Evolutionary conservation across 2,888 invertebrate species (phyloP).

Genomic region (Patella ulyssiponensis): DNA sequence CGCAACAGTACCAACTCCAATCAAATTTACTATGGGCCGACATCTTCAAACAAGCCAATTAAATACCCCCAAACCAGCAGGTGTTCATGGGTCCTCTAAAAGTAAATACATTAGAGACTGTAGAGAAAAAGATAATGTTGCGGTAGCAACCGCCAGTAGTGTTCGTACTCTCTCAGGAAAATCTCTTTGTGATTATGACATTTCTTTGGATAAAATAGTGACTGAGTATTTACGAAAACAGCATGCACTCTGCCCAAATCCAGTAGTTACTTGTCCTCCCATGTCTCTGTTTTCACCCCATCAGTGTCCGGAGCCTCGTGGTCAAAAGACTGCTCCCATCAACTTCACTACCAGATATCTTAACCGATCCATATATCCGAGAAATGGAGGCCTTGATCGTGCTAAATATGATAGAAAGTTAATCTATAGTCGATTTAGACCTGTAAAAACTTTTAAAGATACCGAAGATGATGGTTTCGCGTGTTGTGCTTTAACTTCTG

Average conservation of each 20-base stretch:
- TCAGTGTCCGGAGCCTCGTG: slow-evolving; percentile 92
- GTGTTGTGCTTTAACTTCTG: slow-evolving; percentile 80
- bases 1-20: slow-evolving; percentile 41
- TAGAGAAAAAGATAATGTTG: slow-evolving; percentile 19
- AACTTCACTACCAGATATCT: slow-evolving; percentile 81
- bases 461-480: slow-evolving; percentile 82
- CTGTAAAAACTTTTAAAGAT: slow-evolving; percentile 81
- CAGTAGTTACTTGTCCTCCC: slow-evolving; percentile 96
- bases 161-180: neutral
- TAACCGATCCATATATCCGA: slow-evolving; percentile 74
- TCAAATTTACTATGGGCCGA: slow-evolving; percentile 44
- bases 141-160: neutral
- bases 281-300: slow-evolving; percentile 93
- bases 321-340: slow-evolving; percentile 78
- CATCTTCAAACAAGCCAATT: slow-evolving; percentile 25
- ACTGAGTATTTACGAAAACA: slow-evolving; percentile 97
- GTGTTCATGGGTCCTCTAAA: neutral
- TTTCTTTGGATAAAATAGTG: slow-evolving; percentile 88
- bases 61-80: slow-evolving; percentile 13
- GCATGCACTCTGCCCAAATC: slow-evolving; percentile 97
- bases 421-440: slow-evolving; percentile 81
- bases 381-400: slow-evolving; percentile 75
- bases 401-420: slow-evolving; percentile 83
- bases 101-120: slow-evolving; percentile 1
- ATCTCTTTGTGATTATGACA: slow-evolving; percentile 41